phyloP scores from a whole-genome alignment of 1,140 invertebrate genomes.

The Trichonephila clavipes region DNA sequence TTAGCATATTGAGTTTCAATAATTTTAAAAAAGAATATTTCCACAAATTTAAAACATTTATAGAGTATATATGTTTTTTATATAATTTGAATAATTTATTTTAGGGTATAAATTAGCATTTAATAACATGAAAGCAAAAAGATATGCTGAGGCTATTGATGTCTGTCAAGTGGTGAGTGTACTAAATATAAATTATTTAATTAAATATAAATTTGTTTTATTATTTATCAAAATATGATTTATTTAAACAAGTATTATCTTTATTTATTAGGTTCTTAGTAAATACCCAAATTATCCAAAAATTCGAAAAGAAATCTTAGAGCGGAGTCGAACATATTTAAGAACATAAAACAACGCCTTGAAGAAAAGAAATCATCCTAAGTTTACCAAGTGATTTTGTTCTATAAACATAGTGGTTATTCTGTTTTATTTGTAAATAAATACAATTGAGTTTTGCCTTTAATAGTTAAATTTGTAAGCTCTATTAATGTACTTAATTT shows the following conservation, averaged over 20 bases:
- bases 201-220: background rate
- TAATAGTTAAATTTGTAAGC: too few relatives aligned
- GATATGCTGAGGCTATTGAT: conserved; percentile 93
- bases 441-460: too few relatives aligned
- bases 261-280: conserved; percentile 84
- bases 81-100: conserved; percentile 62
- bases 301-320: conserved; percentile 95
- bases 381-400: too few relatives aligned
- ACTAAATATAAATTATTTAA: conserved; percentile 1
- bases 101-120: conserved; percentile 95
- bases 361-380: too few relatives aligned
- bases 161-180: conserved; percentile 87
- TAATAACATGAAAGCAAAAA: conserved; percentile 94
- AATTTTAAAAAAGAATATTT: too few relatives aligned
- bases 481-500: too few relatives aligned
- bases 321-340: conserved; percentile 93
- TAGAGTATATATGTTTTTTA: too few relatives aligned
- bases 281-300: conserved; percentile 93
- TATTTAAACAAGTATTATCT: conserved; percentile 1
- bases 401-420: too few relatives aligned
- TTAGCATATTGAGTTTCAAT: too few relatives aligned
- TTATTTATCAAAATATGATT: background rate
- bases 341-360: conserved; percentile 83
- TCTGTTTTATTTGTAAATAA: too few relatives aligned
- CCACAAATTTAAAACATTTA: too few relatives aligned